Evolutionary conservation across 92 coral and sea anemone genomes (phyloP), one percentile per base, ranked within the genome.

Genomic region (Actinernus sp.): DNA sequence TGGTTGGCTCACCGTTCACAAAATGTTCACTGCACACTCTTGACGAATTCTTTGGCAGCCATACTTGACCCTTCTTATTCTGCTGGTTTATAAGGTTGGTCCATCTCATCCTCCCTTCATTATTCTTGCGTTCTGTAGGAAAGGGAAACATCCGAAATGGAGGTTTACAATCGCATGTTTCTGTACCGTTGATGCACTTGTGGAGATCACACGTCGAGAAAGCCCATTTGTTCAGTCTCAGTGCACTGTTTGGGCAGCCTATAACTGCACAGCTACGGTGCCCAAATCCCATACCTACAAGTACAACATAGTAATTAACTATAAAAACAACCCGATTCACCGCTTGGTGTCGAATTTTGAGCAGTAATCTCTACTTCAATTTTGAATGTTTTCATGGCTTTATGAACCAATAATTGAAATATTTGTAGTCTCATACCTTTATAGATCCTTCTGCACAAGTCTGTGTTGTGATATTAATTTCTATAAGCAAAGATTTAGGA

Each of bases 41-140:
- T 44, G 89, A 69, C 49, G 70, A 55, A 59, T 67, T 83, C 44
- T 67, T 74, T 74, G 89, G 89, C 71, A 64, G 65, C 89, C 89
- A 82, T 31, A 54, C 58, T 48, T 55, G 39, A 49, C 10, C n/a
- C 58, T 73, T 82, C 58, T 57, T 38, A 26, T 75, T 73, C 41
- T 75, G 51, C 47, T 84, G 47, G 63, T 83, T 75, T 31, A 75
- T 62, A 61, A 77, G 65, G 29, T 32, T 46, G 26, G 33, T 37
- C 75, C 76, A 66, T 28, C 52, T 17, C 31, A 13, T 29, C 44
- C 70, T 46, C 14, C 9, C 61, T 56, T 66, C 58, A 5, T 12
- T 66, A 39, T 66, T 38, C 49, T 57, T 77, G 10, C 21, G 49
- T 60, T 37, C 58, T 26, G 77, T 78, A 21, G 82, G 85, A 56